Evolutionary conservation across 2,888 invertebrate species (phyloP), one percentile per base, ranked within the genome.

Genomic region (Caenorhabditis imperialis): DNA sequence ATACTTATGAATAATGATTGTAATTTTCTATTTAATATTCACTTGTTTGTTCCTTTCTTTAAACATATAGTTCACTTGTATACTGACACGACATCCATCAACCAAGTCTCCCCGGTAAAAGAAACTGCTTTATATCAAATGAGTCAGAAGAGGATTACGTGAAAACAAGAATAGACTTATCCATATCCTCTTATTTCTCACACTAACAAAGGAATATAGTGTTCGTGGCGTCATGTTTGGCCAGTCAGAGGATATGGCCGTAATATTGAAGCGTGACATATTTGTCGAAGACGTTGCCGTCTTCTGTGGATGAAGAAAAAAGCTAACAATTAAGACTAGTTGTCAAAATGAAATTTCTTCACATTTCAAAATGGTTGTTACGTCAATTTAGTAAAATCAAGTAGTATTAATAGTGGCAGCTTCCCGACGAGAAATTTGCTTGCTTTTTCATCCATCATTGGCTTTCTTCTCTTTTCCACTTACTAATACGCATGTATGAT

Each of bases 191-290:
- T 40, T 27, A 20, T 27, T 20, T 12, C 50, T 50, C 22, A 18
- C 33, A 14, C 23, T 12, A 18, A 16, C 51, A 38, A 51, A 23
- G 33, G 38, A 38, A 38, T 38, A 50, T 25, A 18, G 60, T 40
- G 60, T 60, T 60, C 60, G 57, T 33, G 33, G 33, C 16, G 45
- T 25, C 37, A 22, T 58, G 25, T 47, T 12, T 35, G 45, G 45
- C 37, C 47, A 25, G 57, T 45, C 22, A n/a, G n/a, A n/a, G n/a
- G n/a, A n/a, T 22, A 22, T 16, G 8, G 22, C 53, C 69, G 60
- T 69, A 69, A 69, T 69, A 69, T 69, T 71, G 54, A 61, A 60
- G 69, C 69, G 47, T 69, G 55, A 60, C 69, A 69, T 53, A 48
- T 58, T 48, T 58, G 40, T 1, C 12, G 50, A 20, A 33, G 50